Evolutionary conservation across 2,888 invertebrate species (phyloP).

Genomic region (Acronicta psi): DNA sequence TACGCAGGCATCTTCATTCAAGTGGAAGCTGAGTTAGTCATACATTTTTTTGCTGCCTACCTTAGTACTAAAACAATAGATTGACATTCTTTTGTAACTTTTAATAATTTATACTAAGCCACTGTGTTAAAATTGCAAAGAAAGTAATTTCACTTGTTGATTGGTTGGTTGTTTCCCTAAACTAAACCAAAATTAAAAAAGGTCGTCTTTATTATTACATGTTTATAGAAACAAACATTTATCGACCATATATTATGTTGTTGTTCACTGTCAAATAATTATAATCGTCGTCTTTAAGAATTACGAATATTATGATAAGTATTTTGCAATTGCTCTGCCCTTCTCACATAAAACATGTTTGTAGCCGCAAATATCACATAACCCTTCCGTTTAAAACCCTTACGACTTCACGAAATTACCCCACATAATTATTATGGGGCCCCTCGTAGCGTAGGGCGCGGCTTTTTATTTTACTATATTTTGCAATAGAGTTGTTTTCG

Average conservation of each 20-base stretch:
- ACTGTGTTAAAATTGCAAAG: slow-evolving; percentile 22
- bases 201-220: too few species aligned
- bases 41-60: slow-evolving; percentile 44
- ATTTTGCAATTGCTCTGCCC: slow-evolving; percentile 36
- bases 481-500: slow-evolving; percentile 62
- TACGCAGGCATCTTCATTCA: slow-evolving; percentile 79
- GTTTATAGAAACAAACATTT: too few species aligned
- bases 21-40: slow-evolving; percentile 76
- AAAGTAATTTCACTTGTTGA: slow-evolving; percentile 21
- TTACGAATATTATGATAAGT: slow-evolving; percentile 10
- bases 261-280: background rate
- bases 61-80: slow-evolving; percentile 23
- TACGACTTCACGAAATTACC: slow-evolving; percentile 76
- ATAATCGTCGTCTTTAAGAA: slow-evolving; percentile 4
- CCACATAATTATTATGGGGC: slow-evolving; percentile 76
- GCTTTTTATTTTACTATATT: slow-evolving; percentile 72
- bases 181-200: background rate
- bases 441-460: slow-evolving; percentile 68
- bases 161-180: background rate
- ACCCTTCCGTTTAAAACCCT: slow-evolving; percentile 77
- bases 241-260: too few species aligned
- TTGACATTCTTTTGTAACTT: slow-evolving; percentile 32
- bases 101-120: slow-evolving; percentile 17
- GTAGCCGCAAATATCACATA: slow-evolving; percentile 54
- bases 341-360: slow-evolving; percentile 33